These are phyloP conservation scores for Thera obeliscata DNA, from an alignment of 2,888 invertebrate species.

Conservation along the genomic window DNA sequence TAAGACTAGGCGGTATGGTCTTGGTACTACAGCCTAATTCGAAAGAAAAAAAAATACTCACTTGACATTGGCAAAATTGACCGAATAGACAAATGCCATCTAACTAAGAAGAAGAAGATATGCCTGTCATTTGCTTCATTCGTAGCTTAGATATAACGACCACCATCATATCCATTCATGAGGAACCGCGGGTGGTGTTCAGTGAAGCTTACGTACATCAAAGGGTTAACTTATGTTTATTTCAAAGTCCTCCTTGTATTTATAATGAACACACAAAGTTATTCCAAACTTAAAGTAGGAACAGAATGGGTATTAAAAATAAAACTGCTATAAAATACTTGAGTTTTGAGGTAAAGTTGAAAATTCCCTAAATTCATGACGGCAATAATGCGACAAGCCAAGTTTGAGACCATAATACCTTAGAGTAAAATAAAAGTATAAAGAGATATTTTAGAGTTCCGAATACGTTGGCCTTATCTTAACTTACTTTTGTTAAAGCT, in stretches of 20 bases:
- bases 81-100: too few species aligned
- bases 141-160: too few species aligned
- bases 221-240: neutral
- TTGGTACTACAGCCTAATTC: too few species aligned
- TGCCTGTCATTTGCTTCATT: too few species aligned
- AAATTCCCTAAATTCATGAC: conserved; percentile 14
- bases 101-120: too few species aligned
- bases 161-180: neutral
- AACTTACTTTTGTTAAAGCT: neutral
- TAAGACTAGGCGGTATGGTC: too few species aligned
- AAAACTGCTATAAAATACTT: conserved; percentile 8
- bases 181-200: neutral
- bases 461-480: neutral
- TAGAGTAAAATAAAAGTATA: conserved; percentile 4
- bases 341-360: conserved; percentile 14
- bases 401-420: conserved; percentile 20
- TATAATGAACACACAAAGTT: neutral
- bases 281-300: neutral
- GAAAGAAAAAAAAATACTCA: too few species aligned
- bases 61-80: too few species aligned
- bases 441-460: neutral
- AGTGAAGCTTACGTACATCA: neutral
- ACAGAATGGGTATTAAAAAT: neutral
- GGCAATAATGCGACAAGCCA: conserved; percentile 18
- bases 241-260: neutral